These are phyloP conservation scores for Acromyrmex heyeri DNA, from an alignment of 1,140 invertebrate genomes.

Conservation along the genomic window DNA sequence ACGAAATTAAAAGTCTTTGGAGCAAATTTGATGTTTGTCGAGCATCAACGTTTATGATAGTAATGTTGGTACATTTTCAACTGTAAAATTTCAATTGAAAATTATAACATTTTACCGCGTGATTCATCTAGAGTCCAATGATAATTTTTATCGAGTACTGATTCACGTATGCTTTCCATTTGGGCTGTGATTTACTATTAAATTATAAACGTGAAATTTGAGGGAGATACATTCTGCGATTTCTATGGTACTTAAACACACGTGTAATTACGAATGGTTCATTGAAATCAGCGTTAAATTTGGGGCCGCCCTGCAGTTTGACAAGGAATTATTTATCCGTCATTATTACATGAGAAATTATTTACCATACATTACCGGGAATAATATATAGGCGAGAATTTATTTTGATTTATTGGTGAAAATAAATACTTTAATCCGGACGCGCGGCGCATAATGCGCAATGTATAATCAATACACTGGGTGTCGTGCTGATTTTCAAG, in stretches of 20 bases:
- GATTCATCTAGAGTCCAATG: conserved; percentile 7
- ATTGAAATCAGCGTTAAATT: conserved; percentile 3
- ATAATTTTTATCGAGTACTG: conserved; percentile 55
- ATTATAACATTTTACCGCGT: conserved; percentile 20
- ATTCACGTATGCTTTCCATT: conserved; percentile 32
- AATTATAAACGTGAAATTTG: conserved; percentile 22
- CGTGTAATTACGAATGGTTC: conserved; percentile 33
- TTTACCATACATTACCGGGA: conserved; percentile 20
- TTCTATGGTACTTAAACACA: conserved; percentile 34
- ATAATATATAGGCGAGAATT: conserved; percentile 29
- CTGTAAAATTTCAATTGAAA: conserved; percentile 12
- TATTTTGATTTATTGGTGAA: conserved; percentile 49
- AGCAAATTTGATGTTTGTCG: conserved; percentile 24
- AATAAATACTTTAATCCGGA: conserved; percentile 55
- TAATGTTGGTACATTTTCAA: conserved; percentile 12
- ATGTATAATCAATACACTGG: conserved; percentile 57
- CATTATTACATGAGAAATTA: conserved; percentile 47
- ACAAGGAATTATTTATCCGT: conserved; percentile 50
- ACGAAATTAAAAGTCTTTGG: conserved; percentile 34
- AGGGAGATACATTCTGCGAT: background rate
- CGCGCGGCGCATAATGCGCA: conserved; percentile 33
- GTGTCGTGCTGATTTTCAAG: conserved; percentile 56
- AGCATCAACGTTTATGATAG: conserved; percentile 26
- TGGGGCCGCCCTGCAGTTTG: conserved; percentile 15
- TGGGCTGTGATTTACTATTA: conserved; percentile 31